Evolutionary conservation across 1,140 invertebrate genomes (phyloP).

Genomic region (Cydia splendana): DNA sequence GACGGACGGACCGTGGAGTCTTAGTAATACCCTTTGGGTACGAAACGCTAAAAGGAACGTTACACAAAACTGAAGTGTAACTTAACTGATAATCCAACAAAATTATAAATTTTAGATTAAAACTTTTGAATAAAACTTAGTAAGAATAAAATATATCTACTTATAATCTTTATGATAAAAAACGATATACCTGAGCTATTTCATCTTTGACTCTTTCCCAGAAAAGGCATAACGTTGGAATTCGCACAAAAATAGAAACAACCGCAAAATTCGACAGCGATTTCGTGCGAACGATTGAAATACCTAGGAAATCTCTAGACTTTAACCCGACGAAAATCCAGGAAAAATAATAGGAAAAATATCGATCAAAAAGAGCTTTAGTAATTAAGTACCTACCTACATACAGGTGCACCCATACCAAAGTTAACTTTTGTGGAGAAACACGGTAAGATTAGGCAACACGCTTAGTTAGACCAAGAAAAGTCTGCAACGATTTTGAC

Average conservation of each 20-base stretch:
- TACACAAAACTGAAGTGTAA: neutral
- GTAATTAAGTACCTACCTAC: no score
- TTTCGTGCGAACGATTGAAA: neutral
- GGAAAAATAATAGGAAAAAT: neutral
- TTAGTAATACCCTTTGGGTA: no score
- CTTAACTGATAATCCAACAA: no score
- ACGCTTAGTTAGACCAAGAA: no score
- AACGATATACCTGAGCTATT: neutral
- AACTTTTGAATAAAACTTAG: no score
- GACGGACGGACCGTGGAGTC: no score
- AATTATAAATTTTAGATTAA: no score
- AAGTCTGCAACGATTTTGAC: no score
- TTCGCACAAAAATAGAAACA: constrained; percentile 4
- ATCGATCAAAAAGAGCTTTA: no score
- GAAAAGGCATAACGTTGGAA: neutral
- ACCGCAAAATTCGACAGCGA: neutral
- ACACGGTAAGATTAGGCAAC: no score
- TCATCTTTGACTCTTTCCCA: neutral
- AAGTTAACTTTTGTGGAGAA: no score
- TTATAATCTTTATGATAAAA: neutral
- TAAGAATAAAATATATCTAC: neutral
- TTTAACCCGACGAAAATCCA: neutral
- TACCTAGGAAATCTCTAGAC: neutral
- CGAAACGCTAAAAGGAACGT: neutral
- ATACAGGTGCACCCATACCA: no score